These are phyloP conservation scores for Gymnobelideus leadbeateri DNA, from an alignment of 2,113 vertebrate genomes.

Conservation along the genomic window DNA sequence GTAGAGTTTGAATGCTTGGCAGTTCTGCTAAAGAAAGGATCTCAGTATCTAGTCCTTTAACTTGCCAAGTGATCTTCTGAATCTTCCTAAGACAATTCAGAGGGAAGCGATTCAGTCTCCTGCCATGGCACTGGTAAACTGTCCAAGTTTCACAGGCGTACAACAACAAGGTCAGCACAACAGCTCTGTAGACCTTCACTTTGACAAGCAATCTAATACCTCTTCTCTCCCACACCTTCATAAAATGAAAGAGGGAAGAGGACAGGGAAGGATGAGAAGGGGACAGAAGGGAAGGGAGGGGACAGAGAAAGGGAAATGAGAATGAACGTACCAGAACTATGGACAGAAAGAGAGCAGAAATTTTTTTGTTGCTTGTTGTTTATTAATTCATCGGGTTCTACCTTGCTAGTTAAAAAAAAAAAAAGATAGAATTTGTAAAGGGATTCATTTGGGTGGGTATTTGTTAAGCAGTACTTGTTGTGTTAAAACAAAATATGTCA, in stretches of 20 bases:
- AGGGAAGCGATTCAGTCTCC: not conserved
- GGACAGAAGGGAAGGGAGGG: not conserved
- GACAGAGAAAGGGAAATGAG: not conserved
- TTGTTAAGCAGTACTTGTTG: not conserved
- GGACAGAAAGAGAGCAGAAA: not conserved
- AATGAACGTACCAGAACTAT: not conserved
- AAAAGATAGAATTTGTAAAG: not conserved
- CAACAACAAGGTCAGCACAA: not conserved
- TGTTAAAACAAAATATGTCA: not conserved
- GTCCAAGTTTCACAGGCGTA: not conserved
- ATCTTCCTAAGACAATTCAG: not conserved
- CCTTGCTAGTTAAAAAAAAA: not conserved
- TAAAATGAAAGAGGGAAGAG: not conserved
- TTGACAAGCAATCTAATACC: not conserved
- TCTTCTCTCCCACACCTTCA: not conserved
- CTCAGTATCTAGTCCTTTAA: not conserved
- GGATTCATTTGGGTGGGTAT: not conserved
- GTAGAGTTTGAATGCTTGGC: not conserved
- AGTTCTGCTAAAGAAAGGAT: not conserved
- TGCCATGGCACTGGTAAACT: not conserved
- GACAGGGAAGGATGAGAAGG: not conserved
- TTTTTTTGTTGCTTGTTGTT: not conserved
- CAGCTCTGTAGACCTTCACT: not conserved
- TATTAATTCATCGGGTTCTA: not conserved
- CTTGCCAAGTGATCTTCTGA: not conserved